Evolutionary conservation across 2,113 vertebrate genomes (phyloP).

Genomic region (Perognathus longimembris): DNA sequence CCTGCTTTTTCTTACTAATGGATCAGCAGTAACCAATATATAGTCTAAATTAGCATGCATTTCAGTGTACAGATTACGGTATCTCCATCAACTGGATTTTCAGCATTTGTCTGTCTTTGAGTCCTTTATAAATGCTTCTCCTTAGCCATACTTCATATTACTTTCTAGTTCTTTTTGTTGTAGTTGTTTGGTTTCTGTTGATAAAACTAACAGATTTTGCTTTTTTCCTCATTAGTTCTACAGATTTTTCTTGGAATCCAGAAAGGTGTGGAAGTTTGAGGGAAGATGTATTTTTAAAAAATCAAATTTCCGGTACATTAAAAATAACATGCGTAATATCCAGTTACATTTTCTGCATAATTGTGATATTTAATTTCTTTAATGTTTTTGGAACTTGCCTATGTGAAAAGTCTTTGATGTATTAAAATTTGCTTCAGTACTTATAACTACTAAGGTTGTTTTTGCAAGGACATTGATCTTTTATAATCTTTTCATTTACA

Average conservation of each 20-base stretch:
- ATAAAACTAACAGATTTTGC: slow-evolving; percentile 56
- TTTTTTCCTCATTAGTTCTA: slow-evolving; percentile 56
- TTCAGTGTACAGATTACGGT: neutral
- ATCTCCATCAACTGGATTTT: neutral
- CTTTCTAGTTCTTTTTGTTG: slow-evolving; percentile 36
- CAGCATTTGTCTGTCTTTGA: neutral
- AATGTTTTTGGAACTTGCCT: neutral
- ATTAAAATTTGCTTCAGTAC: neutral
- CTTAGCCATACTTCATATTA: slow-evolving; percentile 32
- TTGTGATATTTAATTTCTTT: slow-evolving; percentile 30
- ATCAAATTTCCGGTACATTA: slow-evolving; percentile 19
- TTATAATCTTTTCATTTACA: neutral
- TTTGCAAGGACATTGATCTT: neutral
- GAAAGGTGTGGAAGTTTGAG: slow-evolving; percentile 59
- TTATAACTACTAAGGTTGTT: neutral
- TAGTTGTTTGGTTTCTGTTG: slow-evolving; percentile 53
- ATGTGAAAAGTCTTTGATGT: neutral
- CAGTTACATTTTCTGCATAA: neutral
- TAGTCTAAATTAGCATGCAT: neutral
- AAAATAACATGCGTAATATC: neutral
- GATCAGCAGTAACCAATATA: neutral
- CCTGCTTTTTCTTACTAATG: neutral
- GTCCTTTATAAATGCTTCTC: neutral
- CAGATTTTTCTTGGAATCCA: slow-evolving; percentile 66
- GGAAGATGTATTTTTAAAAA: slow-evolving; percentile 51